Evolutionary conservation across 2,113 vertebrate species (phyloP), one percentile per base, ranked within the genome.

Genomic region (Saguinus midas): DNA sequence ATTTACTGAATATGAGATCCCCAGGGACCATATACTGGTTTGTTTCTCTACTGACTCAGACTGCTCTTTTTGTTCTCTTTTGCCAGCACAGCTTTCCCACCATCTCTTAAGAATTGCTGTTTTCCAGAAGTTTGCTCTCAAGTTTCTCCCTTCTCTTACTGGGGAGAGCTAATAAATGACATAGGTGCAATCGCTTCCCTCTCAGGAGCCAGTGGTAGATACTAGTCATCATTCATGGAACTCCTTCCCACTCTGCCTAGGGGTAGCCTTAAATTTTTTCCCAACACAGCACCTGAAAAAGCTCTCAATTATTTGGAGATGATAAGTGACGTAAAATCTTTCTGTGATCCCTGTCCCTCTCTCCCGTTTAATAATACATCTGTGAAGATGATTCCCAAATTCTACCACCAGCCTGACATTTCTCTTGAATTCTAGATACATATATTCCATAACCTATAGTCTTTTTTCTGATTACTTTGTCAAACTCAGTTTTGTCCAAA

Each of bases 371-470:
- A 64, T 29, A 64, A 64, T 64, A n/a, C 25, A 76, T 50, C 72
- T 88, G 27, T 55, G 32, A 76, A 57, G 64, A 55, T 37, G 35
- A 37, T 52, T 52, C 20, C 48, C 29, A 85, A 27, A 75, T 6
- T 90, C 29, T 66, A 23, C 37, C 37, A 68, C 35, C 58, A 84
- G 4, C 16, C 64, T 80, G 37, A 70, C 29, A 50, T 52, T 70
- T 87, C 73, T 58, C 57, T 72, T 90, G 50, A 86, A 83, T 72
- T 94, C 57, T 76, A 61, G 84, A 78, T 64, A 92, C 6, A 16
- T 72, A 48, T 66, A 64, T 94, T 43, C 14, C 76, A 25, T 82
- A 75, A 75, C 27, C 25, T 76, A 14, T n/a, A 45, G 35, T 75
- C 23, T 61, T 89, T 81, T 81, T 27, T 70, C 45, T 58, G 18